A percentile compares a stretch with the other conserved stretches of the same genome.
These are phyloP conservation scores for Styela plicata DNA, from an alignment of 23 tunicate genomes.

Conservation along the genomic window DNA sequence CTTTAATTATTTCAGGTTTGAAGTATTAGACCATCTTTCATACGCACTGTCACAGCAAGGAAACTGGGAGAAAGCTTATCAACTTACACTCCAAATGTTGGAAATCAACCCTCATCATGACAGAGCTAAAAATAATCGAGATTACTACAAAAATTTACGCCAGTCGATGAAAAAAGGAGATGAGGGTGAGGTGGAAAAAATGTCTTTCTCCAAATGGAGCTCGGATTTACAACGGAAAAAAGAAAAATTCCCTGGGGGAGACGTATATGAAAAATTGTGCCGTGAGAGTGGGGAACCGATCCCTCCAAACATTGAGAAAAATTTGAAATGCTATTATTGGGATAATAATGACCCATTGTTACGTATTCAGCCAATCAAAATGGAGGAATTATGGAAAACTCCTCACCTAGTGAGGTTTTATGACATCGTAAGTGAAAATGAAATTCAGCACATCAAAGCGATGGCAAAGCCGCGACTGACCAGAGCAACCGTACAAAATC, in stretches of 20 bases:
- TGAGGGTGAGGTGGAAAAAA: constrained; percentile 6
- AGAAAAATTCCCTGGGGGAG: constrained; percentile 33
- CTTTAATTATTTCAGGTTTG: too few relatives aligned
- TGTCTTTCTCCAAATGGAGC: background rate
- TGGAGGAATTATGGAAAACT: constrained; percentile 79
- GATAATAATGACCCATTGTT: constrained; percentile 64
- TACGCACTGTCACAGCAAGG: constrained; percentile 65
- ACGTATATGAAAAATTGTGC: constrained; percentile 65
- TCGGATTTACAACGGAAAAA: constrained; percentile 19
- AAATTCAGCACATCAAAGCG: constrained; percentile 51
- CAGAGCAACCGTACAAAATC: constrained; percentile 96
- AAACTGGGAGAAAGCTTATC: constrained; percentile 45
- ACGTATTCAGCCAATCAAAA: constrained; percentile 59
- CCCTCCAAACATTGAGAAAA: constrained; percentile 25
- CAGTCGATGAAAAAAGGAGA: constrained; percentile 25
- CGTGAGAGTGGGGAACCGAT: constrained; percentile 39
- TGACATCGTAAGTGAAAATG: constrained; percentile 68
- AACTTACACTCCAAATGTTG: constrained; percentile 63
- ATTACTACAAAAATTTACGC: constrained; percentile 39
- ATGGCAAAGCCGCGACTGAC: constrained; percentile 75
- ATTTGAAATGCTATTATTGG: constrained; percentile 80
- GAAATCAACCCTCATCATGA: constrained; percentile 49
- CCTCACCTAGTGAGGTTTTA: constrained; percentile 90
- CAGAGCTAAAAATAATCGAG: constrained; percentile 38
- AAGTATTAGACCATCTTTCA: constrained; percentile 76